These are phyloP conservation scores for Megastigmus dorsalis DNA, from an alignment of 2,888 invertebrate species.

Conservation along the genomic window DNA sequence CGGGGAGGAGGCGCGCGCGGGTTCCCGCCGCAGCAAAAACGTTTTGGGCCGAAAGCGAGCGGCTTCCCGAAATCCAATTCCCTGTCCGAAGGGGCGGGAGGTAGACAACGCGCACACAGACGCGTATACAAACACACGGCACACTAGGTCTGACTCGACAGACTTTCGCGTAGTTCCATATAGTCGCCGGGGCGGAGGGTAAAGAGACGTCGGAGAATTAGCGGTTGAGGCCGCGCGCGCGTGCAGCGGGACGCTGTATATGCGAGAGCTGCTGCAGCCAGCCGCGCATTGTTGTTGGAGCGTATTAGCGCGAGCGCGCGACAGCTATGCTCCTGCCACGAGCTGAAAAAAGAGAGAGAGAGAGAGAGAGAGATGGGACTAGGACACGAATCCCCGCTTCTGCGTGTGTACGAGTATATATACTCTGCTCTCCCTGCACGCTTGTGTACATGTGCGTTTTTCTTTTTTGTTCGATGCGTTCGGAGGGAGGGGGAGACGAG, in stretches of 20 bases:
- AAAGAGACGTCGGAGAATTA: constrained; percentile 68
- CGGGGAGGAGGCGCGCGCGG: not conserved
- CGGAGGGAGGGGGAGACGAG: not conserved
- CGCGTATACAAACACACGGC: no score
- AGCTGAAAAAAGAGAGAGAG: constrained; percentile 48
- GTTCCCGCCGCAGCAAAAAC: constrained; percentile 57
- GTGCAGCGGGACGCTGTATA: constrained; percentile 66
- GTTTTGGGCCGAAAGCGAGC: constrained; percentile 31
- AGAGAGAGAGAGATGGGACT: constrained; percentile 54
- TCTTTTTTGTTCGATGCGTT: constrained; percentile 57
- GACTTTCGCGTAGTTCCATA: constrained; percentile 11
- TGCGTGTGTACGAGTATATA: no score
- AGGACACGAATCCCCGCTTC: no score
- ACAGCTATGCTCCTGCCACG: constrained; percentile 30
- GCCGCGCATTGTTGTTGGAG: constrained; percentile 69
- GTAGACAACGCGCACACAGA: constrained; percentile 24
- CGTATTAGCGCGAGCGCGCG: constrained; percentile 58
- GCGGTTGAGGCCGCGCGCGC: constrained; percentile 71
- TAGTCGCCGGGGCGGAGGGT: no score
- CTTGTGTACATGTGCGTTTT: constrained; percentile 50
- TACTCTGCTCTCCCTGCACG: no score
- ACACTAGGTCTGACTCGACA: no score
- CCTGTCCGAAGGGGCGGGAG: constrained; percentile 57
- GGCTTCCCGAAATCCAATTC: constrained; percentile 67
- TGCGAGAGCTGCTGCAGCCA: not conserved